Base-by-base conservation (phyloP, 2,888 invertebrate genomes). In the Camptogramma bilineatum region DNA sequence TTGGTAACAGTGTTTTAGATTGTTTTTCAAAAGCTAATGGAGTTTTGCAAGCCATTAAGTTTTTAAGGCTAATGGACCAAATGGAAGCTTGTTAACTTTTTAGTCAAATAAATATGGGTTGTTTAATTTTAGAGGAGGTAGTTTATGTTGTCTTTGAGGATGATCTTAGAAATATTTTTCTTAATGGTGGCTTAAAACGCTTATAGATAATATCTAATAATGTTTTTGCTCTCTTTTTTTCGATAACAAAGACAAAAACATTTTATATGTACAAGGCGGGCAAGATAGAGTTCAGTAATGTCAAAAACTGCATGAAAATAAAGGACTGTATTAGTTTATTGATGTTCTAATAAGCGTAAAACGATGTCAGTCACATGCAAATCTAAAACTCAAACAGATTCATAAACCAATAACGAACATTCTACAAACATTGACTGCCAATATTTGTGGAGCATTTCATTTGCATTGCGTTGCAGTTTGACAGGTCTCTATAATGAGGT, bases 401-500 rank as follows among this genome's bases (percentile, higher is more conserved):
- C n/a, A 19, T 31, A 52, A 44, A 52, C 18, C 47, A 47, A 55
- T 47, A 55, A 51, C 8, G 5, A 18, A 58, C 42, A 58, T 31
- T 46, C 24, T 52, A 10, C 52, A 39, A 60, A 48, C 24, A 53
- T 53, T 53, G 24, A 16, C 52, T 13, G 53, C 60, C 39, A 53
- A 60, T 60, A 52, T 60, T 53, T 34, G 39, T 48, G 34, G 16
- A 53, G 10, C 18, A 60, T 60, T 60, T 53, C 48, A 48, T 48
- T 48, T 48, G 39, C 13, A 21, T 48, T 34, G 4, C 39, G 39
- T 44, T 24, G 50, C 24, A 46, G 24, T 53, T 47, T 5, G 19
- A 47, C 34, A 16, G 31, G 47, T 1, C 5, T 48, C 21, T 31
- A 13, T 13, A 53, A 44, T 60, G 47, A 17, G 24, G 13, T 16